phyloP scores from a whole-genome alignment of 2,888 invertebrate genomes.

The Hirtodrosophila trivittata region DNA sequence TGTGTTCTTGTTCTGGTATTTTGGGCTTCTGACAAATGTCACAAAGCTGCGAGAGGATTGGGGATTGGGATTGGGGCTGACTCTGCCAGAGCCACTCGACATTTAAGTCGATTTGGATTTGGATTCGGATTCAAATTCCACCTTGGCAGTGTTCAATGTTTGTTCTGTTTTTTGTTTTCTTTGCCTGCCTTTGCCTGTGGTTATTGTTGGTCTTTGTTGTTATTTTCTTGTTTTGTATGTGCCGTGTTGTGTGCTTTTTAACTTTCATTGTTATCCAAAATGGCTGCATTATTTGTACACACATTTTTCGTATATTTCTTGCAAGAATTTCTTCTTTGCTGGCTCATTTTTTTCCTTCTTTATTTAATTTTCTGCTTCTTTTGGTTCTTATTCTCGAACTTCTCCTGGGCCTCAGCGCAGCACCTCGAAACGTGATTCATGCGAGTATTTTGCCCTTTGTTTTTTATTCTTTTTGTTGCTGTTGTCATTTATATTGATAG shows the following conservation, averaged over 20 bases:
- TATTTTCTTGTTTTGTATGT: not conserved
- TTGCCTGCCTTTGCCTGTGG: constrained; percentile 13
- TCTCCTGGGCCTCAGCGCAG: constrained; percentile 35
- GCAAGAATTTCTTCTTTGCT: constrained; percentile 24
- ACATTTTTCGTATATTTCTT: constrained; percentile 42
- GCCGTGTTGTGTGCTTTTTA: constrained; percentile 54
- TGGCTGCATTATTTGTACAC: constrained; percentile 78
- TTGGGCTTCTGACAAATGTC: constrained; percentile 62
- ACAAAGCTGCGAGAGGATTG: constrained; percentile 31
- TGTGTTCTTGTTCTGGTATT: constrained; percentile 36
- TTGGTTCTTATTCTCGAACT: constrained; percentile 30
- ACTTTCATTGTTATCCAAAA: constrained; percentile 76
- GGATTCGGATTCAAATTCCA: constrained; percentile 46
- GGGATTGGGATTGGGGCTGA: not conserved
- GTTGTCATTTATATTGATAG: constrained; percentile 76
- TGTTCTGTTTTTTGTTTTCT: constrained; percentile 35
- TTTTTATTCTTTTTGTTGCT: constrained; percentile 38
- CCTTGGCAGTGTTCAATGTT: constrained; percentile 52
- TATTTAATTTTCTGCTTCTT: constrained; percentile 7
- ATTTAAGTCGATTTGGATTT: constrained; percentile 71
- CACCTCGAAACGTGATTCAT: constrained; percentile 73
- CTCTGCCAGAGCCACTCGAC: constrained; percentile 64
- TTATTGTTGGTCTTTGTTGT: not conserved
- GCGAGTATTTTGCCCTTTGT: constrained; percentile 46
- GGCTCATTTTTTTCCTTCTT: constrained; percentile 42